Base-by-base conservation (phyloP, 2,888 invertebrate species). In the Ypsolopha sequella region DNA sequence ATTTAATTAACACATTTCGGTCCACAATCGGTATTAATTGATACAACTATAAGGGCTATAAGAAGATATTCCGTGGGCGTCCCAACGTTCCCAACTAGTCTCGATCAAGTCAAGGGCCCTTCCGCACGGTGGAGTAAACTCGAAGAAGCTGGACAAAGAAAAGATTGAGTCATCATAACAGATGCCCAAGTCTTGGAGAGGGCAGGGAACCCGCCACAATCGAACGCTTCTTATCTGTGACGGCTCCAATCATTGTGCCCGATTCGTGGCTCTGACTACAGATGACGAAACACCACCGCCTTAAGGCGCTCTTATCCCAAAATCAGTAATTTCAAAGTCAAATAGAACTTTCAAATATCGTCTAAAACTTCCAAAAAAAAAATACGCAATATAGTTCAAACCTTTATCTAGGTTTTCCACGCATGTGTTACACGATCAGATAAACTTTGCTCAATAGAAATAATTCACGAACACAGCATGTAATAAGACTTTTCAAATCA, bases 141-240 rank as follows among this genome's bases (percentile, higher is more conserved):
- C 50, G 14, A 6, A 14, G 35, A 24, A 4, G 47, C n/a, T 10
- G 51, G 35, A 80, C 77, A 85, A 85, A 81, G 80, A 75, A 85
- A 85, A 72, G 68, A 85, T 84, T 80, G 80, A 85, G 81, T 85
- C 85, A 85, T 85, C 84, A 82, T 79, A 85, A 85, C 84, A 85
- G 82, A 85, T 82, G 78, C 75, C 69, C 73, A 72, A 66, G 67
- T 69, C 68, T 76, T 70, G 65, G 60, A 65, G 69, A 73, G 74
- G 70, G 70, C 74, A 73, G 66, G 63, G 75, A 77, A 77, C 78
- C 76, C 69, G 66, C 68, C 61, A 79, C 80, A 81, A 79, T 81
- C 79, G 74, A 68, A 62, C 66, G 70, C 71, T 68, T 76, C 77
- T 82, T 80, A 82, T 81, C 82, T 82, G 76, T 77, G 82, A 80